Base-by-base conservation (phyloP, 2,113 vertebrate species). In the Vidua chalybeata region DNA sequence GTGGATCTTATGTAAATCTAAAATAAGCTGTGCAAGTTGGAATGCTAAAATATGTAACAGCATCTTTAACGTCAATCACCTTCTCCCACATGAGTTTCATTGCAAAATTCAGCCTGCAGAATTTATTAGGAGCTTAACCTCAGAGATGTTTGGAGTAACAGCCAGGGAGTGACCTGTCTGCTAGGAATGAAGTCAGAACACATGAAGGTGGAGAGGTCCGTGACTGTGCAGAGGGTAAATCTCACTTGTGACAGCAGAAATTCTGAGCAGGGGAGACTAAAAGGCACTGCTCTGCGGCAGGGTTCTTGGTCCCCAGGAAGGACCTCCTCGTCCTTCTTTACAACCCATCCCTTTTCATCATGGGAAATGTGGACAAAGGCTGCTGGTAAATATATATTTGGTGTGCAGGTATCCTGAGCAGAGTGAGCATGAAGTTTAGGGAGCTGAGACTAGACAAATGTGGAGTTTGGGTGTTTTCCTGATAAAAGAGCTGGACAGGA, bases 341-440 rank as follows among this genome's bases (percentile, higher is more conserved):
- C 41, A 77, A 7, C 27, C 2, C 3, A 35, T 46, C 37, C 23
- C 14, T 76, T 81, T 74, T 35, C 5, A 5, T 92, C 15, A 9
- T 0, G 7, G 52, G 16, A 81, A 67, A 10, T 26, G 3, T 1
- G 2, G 35, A 26, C 14, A 21, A 55, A 54, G 24, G 8, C 20
- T 71, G 31, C 51, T 62, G 46, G 46, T 68, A 85, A 87, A 51
- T 59, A 13, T 7, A 3, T 77, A 27, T 45, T 51, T 33, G 27
- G 12, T 28, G n/a, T 69, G n/a, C 28, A 3, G 0, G 0, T 71
- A 14, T 17, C 41, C 35, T n/a, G 59, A 73, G 39, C 43, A 62
- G 62, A 62, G 58, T 0, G 3, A 72, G 11, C 58, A 16, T 59
- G 51, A 46, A 51, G 15, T 59, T 78, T 28, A 64, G 43, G 39